Conservation (phyloP, 2,113 vertebrate genomes). For the Chamaea fasciata region DNA sequence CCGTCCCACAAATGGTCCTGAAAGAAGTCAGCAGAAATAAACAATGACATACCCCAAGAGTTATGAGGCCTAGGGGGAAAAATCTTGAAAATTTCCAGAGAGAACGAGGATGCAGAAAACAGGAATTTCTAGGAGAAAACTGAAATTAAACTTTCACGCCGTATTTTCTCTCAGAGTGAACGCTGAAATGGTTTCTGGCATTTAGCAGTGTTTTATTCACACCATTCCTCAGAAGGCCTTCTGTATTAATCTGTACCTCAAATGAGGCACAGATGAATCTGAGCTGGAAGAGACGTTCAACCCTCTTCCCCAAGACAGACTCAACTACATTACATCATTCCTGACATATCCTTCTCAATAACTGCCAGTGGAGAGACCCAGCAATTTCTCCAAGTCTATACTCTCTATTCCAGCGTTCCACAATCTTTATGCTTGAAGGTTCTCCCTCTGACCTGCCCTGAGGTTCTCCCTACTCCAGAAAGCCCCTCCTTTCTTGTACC, state of each 20-base stretch:
- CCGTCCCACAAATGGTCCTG: not conserved
- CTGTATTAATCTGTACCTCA: not conserved
- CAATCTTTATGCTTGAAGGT: not conserved
- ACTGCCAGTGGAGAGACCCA: not conserved
- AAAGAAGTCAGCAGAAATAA: conserved; percentile 22
- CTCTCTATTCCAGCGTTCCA: not conserved
- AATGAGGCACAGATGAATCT: not conserved
- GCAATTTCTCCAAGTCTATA: not conserved
- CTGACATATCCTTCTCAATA: not conserved
- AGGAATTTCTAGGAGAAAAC: not conserved
- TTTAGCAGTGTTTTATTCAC: not conserved
- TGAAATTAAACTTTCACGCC: not conserved
- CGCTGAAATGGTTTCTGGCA: not conserved
- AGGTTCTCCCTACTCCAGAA: not conserved
- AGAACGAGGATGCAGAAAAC: not conserved
- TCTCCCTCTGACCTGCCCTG: not conserved
- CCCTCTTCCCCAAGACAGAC: not conserved
- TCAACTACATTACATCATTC: not conserved
- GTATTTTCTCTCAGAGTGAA: not conserved
- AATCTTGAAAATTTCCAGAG: not conserved
- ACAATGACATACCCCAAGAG: not conserved
- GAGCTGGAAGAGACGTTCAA: not conserved
- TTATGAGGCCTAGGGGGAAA: not conserved
- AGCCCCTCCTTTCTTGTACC: not conserved
- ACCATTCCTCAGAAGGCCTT: not conserved